phyloP scores from a whole-genome alignment of 2,888 invertebrate genomes.

The Aplocera efformata region DNA sequence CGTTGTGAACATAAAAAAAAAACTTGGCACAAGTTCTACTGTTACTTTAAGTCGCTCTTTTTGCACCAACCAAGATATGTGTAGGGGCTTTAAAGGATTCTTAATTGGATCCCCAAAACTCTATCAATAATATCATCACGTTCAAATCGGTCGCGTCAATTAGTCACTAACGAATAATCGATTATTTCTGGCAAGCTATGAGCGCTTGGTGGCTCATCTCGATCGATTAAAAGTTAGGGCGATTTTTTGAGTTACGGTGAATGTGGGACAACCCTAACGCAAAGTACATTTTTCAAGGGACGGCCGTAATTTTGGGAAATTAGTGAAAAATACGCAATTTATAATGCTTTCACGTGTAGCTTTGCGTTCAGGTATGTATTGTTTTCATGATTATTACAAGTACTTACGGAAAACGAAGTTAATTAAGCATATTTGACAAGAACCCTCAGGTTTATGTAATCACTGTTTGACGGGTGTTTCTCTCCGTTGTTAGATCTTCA shows the following conservation, averaged over 20 bases:
- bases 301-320: slow-evolving; percentile 53
- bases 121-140: too few species aligned
- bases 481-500: slow-evolving; percentile 12
- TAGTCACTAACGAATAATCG: too few species aligned
- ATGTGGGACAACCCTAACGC: slow-evolving; percentile 47
- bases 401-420: slow-evolving; percentile 4
- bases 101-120: too few species aligned
- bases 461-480: slow-evolving; percentile 57
- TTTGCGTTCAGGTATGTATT: slow-evolving; percentile 83
- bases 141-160: too few species aligned
- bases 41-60: too few species aligned
- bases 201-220: too few species aligned
- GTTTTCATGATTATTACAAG: slow-evolving; percentile 17
- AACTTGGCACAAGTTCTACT: too few species aligned
- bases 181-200: too few species aligned
- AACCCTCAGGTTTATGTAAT: slow-evolving; percentile 79
- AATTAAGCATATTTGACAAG: slow-evolving; percentile 35
- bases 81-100: too few species aligned
- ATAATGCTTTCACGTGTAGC: slow-evolving; percentile 86
- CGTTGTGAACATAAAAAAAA: too few species aligned
- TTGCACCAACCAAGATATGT: too few species aligned
- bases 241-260: slow-evolving; percentile 2
- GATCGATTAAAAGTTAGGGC: slow-evolving; percentile 1
- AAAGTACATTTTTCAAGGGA: slow-evolving; percentile 52
- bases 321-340: slow-evolving; percentile 43